A percentile compares a stretch with the other conserved stretches of the same genome.
Evolutionary conservation across 2,113 vertebrate species (phyloP).

Genomic region (Phodopus roborovskii): DNA sequence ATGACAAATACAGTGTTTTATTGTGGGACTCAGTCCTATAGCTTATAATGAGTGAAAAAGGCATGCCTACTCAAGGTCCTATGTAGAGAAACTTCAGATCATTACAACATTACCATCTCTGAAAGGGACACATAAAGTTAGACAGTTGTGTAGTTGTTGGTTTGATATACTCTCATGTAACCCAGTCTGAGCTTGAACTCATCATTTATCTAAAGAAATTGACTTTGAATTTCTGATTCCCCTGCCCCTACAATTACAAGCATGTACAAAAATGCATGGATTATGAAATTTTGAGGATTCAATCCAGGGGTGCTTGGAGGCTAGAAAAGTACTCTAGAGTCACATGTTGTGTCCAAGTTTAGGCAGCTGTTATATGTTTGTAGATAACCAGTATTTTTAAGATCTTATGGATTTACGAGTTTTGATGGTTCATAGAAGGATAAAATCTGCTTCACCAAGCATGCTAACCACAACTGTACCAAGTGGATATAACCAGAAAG

Average conservation of each 20-base stretch:
- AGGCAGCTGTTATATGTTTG: not conserved
- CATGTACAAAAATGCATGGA: not conserved
- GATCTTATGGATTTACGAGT: not conserved
- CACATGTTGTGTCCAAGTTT: not conserved
- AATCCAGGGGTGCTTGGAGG: not conserved
- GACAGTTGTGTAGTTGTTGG: not conserved
- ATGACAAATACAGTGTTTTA: not conserved
- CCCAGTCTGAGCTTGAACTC: not conserved
- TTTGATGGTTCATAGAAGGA: not conserved
- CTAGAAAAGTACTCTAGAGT: rapidly evolving
- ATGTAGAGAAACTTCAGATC: not conserved
- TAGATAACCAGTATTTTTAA: not conserved
- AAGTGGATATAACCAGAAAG: not conserved
- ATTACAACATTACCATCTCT: not conserved
- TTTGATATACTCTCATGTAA: not conserved
- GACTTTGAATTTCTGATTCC: not conserved
- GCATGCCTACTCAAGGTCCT: too few species aligned
- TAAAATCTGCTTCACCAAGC: not conserved
- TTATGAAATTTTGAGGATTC: not conserved
- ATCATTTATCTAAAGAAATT: not conserved
- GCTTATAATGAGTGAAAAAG: not conserved
- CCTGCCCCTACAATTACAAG: not conserved
- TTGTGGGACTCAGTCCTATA: not conserved
- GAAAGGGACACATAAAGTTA: not conserved
- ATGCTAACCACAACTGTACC: not conserved